Conservation (phyloP, 2,113 vertebrate genomes). For the Clarias magur region DNA sequence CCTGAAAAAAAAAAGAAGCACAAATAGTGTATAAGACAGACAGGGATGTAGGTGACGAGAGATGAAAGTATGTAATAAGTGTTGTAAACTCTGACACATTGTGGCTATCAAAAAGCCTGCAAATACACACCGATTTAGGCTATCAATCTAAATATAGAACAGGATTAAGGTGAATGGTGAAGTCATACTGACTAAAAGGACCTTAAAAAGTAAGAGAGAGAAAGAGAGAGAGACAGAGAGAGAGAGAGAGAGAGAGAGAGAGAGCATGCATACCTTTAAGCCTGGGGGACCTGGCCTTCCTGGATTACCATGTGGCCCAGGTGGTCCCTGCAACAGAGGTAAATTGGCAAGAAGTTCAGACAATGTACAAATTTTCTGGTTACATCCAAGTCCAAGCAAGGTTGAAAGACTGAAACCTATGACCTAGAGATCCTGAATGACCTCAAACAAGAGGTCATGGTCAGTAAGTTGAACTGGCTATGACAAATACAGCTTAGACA, state of each 20-base stretch:
- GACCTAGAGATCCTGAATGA: background rate
- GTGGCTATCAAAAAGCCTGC: background rate
- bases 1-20: slow-evolving; percentile 68
- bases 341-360: background rate
- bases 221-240: slow-evolving; percentile 46
- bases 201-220: background rate
- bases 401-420: background rate
- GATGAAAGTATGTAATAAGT: background rate
- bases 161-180: background rate
- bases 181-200: background rate
- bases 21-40: slow-evolving; percentile 51
- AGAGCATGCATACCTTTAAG: slow-evolving; percentile 69
- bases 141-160: background rate
- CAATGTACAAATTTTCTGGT: slow-evolving; percentile 6
- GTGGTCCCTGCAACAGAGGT: slow-evolving; percentile 71
- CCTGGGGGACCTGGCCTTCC: slow-evolving; percentile 79
- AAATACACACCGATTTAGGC: background rate
- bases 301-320: slow-evolving; percentile 83
- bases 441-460: slow-evolving; percentile 10
- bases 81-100: background rate
- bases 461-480: background rate
- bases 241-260: background rate
- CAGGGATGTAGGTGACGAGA: background rate
- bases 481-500: background rate
- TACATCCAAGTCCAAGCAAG: background rate